phyloP scores from a whole-genome alignment of 1,140 invertebrate genomes.

The Aplysia californica region DNA sequence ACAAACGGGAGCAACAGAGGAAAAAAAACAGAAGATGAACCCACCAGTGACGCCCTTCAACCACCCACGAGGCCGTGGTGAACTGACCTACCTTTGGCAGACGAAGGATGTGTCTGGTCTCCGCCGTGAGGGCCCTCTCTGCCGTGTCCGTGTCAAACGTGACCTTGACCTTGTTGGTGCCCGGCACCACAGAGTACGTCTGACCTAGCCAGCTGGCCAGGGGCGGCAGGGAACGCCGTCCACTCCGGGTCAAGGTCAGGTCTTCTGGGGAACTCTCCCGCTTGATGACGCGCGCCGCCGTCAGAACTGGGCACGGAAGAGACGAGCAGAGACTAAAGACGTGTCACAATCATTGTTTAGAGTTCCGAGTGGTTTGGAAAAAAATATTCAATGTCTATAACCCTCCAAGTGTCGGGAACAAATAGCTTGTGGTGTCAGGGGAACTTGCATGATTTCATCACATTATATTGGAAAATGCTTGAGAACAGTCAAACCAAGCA shows the following conservation, averaged over 20 bases:
- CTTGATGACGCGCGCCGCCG: background rate
- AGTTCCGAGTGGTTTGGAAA: too few species aligned
- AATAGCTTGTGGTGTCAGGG: too few species aligned
- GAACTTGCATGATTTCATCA: too few species aligned
- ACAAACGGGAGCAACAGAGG: background rate
- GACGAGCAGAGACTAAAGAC: too few species aligned
- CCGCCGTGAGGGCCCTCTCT: background rate
- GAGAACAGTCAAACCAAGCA: too few species aligned
- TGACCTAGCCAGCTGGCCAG: conserved; percentile 14
- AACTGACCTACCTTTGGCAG: background rate
- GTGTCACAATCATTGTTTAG: too few species aligned
- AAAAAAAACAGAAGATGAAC: background rate
- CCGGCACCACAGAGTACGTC: background rate
- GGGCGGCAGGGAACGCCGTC: conserved; percentile 12
- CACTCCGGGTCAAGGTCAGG: conserved; percentile 5
- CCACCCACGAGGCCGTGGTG: background rate
- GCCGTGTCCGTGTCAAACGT: background rate
- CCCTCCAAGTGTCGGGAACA: too few species aligned
- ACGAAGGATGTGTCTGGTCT: background rate
- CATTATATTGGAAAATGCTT: too few species aligned
- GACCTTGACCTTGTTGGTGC: background rate
- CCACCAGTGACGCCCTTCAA: background rate
- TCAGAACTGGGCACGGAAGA: conserved; percentile 8
- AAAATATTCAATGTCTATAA: too few species aligned
- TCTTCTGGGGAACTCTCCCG: background rate